These are phyloP conservation scores for Lacanobia oleracea DNA, from an alignment of 2,888 invertebrate genomes.

Conservation along the genomic window DNA sequence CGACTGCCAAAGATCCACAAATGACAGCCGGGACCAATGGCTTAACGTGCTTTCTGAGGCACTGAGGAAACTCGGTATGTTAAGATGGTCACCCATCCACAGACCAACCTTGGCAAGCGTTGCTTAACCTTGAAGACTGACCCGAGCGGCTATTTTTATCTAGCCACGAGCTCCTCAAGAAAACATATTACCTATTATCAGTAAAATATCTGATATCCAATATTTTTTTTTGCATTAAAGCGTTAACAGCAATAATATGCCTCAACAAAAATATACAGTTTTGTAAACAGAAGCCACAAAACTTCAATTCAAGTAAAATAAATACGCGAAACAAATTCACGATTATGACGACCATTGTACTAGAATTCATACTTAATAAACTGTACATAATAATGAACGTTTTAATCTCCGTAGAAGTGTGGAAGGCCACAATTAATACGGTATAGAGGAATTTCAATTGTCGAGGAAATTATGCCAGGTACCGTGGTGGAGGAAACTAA, in stretches of 20 bases:
- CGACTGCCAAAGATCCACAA: no score
- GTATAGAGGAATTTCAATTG: conserved; percentile 30
- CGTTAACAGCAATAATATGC: neutral
- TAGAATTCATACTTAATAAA: conserved; percentile 22
- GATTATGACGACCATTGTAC: conserved; percentile 22
- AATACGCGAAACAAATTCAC: conserved; percentile 31
- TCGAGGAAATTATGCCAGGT: conserved; percentile 16
- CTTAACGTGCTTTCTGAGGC: no score
- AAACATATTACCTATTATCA: no score
- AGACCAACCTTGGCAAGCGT: no score
- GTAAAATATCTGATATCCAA: no score
- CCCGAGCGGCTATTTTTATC: no score
- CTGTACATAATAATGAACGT: conserved; percentile 14
- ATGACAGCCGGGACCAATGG: no score
- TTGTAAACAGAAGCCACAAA: neutral
- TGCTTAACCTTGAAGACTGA: no score
- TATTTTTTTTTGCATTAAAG: no score
- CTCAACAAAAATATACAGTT: neutral
- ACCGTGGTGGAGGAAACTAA: neutral
- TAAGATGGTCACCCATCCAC: no score
- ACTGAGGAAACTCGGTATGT: no score
- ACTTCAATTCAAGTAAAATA: neutral
- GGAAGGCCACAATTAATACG: conserved; percentile 33
- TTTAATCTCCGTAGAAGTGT: conserved; percentile 22
- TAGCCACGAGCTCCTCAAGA: no score